phyloP scores from a whole-genome alignment of 2,888 invertebrate species.

The Seira sanloemensis region DNA sequence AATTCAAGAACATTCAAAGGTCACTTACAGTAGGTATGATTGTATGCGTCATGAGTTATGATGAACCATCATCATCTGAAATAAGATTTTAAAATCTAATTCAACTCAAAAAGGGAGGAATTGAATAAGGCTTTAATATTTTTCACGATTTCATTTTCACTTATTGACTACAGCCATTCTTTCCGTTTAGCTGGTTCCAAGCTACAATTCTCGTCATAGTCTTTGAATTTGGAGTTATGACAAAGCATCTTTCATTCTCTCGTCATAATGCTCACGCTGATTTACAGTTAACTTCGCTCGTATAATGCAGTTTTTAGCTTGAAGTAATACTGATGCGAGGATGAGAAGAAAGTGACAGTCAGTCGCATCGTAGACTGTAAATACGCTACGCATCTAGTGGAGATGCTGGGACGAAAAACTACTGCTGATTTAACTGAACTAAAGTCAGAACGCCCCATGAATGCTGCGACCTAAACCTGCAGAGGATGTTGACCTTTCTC shows the following conservation, averaged over 20 bases:
- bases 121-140: not conserved
- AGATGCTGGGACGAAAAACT: too few relatives aligned
- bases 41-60: too few relatives aligned
- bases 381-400: too few relatives aligned
- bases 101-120: not conserved
- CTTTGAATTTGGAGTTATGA: not conserved
- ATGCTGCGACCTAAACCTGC: not conserved
- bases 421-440: not conserved
- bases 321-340: not conserved
- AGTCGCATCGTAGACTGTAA: too few relatives aligned
- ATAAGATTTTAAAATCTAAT: too few relatives aligned
- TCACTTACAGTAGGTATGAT: too few relatives aligned
- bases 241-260: slow-evolving; percentile 6
- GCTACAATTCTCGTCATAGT: not conserved
- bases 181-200: not conserved
- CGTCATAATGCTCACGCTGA: slow-evolving; percentile 1
- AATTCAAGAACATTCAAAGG: too few relatives aligned
- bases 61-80: too few relatives aligned
- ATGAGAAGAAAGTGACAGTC: not conserved
- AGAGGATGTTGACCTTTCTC: slow-evolving; percentile 60
- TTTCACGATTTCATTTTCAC: not conserved
- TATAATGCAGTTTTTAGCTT: not conserved
- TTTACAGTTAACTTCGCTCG: not conserved
- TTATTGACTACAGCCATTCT: not conserved
- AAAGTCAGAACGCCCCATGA: not conserved